Base-by-base conservation (phyloP, 1,140 invertebrate genomes). In the Calephelis nemesis region DNA sequence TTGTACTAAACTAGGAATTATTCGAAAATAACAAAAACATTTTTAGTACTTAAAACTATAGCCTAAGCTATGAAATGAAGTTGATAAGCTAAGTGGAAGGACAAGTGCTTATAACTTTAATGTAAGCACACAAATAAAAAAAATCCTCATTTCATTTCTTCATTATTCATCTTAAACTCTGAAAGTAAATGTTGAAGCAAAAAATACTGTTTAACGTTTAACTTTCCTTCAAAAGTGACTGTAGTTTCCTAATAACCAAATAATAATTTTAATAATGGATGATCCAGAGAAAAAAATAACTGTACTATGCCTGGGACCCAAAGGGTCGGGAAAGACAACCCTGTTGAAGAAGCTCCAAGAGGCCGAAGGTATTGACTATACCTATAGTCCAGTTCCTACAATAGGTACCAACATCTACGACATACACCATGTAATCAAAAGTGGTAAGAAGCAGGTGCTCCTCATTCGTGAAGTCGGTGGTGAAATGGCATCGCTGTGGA, bases 301-400 rank as follows among this genome's bases (percentile, higher is more conserved):
- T 78, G 93, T 94, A 71, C 86, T 97, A 6, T 97, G 96, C 74
- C 81, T 97, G 60, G 96, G 96, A 0, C 96, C 96, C 5, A 93
- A 93, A 62, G 94, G 95, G 63, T 95, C 95, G 1, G 96, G 96
- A 0, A 97, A 97, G 93, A 97, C 96, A 0, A 93, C 96, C n/a
- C 82, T 97, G 15, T 82, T 97, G 52, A 95, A 95, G 87, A 94
- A 94, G 60, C 84, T 97, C 6, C 94, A 96, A 84, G 93, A 94
- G 54, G 91, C 93, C 1, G 92, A 94, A 40, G 90, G 91, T 1
- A 94, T 96, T 9, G 95, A 96, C 74, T 94, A 95, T 65, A 95
- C 94, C 0, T 95, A 95, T 58, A 94, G 94, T 47, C 95, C 95
- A 1, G 95, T 97, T 19, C 94, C 95, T 5, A 97, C 96, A 0